Percentiles rank a stretch among this genome's conserved stretches.
These are phyloP conservation scores for Zeugodacus cucurbitae DNA, from an alignment of 1,140 invertebrate genomes.

Conservation along the genomic window DNA sequence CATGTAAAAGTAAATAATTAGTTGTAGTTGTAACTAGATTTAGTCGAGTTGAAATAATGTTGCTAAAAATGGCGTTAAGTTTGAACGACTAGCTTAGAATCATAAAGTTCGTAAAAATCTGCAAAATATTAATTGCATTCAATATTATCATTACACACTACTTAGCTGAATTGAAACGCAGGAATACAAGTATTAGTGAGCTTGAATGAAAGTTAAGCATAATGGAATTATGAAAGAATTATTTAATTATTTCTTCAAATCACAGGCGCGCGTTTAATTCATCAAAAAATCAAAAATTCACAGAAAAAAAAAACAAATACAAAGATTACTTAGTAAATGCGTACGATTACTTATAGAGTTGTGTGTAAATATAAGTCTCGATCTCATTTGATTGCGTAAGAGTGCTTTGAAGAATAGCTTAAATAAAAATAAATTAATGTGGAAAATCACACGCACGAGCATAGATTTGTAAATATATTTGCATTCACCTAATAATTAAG, in stretches of 20 bases:
- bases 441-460: not conserved
- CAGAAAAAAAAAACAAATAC: not conserved
- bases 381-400: not conserved
- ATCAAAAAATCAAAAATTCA: not conserved
- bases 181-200: too few relatives aligned
- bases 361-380: not conserved
- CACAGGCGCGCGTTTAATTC: not conserved
- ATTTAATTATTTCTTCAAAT: not conserved
- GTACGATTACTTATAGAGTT: not conserved
- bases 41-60: not conserved
- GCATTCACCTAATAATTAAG: not conserved
- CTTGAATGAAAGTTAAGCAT: too few relatives aligned
- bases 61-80: slow-evolving; percentile 34
- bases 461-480: not conserved
- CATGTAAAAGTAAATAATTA: not conserved
- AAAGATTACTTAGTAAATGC: too few relatives aligned
- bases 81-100: not conserved
- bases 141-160: not conserved
- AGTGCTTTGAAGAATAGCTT: not conserved
- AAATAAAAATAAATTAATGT: not conserved
- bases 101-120: not conserved
- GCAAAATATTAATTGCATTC: not conserved
- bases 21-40: not conserved
- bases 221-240: not conserved
- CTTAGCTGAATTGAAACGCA: not conserved